Conservation (phyloP, 2,888 invertebrate species). For the Nymphalis polychloros region DNA sequence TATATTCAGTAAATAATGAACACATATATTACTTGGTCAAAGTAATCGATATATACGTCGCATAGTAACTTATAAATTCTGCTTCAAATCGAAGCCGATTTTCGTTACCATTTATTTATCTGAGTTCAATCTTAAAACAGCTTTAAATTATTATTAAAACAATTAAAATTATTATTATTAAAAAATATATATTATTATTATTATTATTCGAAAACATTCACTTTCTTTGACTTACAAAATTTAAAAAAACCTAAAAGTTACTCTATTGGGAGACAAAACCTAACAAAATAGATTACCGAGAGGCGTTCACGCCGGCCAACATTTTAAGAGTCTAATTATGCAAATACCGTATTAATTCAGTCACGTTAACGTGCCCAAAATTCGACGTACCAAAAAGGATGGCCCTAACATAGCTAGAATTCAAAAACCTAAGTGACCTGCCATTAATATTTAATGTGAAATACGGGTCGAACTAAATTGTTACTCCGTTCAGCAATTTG, state of each 20-base stretch:
- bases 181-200: no score
- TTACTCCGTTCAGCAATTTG: constrained; percentile 1
- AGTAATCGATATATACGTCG: no score
- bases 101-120: no score
- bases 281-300: constrained; percentile 20
- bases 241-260: not conserved
- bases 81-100: no score
- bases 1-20: no score
- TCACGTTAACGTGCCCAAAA: constrained; percentile 28
- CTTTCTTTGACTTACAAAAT: not conserved
- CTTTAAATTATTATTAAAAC: no score
- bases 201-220: no score
- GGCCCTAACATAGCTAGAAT: constrained; percentile 25
- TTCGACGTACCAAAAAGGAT: constrained; percentile 26
- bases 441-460: constrained; percentile 23
- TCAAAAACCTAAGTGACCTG: constrained; percentile 14
- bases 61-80: no score
- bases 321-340: constrained; percentile 39
- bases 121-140: not conserved
- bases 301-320: constrained; percentile 25
- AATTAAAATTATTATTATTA: no score
- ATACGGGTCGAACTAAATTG: not conserved
- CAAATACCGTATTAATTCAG: constrained; percentile 36
- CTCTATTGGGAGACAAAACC: not conserved
- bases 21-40: no score